Evolutionary conservation across 1,140 invertebrate species (phyloP), one percentile per base, ranked within the genome.

Genomic region (Platyscapa corneri): DNA sequence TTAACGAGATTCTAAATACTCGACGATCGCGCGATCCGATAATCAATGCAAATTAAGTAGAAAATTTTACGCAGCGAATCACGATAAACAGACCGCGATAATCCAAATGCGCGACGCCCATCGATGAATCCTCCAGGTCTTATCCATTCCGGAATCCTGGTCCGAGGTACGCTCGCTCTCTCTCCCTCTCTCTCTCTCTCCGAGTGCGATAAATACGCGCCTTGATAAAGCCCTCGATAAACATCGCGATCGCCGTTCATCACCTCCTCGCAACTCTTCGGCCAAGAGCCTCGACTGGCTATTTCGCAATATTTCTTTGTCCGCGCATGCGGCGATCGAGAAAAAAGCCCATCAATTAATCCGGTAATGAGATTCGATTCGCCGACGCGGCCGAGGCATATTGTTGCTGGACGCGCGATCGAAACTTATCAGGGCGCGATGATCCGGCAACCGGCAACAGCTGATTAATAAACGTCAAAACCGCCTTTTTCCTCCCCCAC

Each of bases 31-130:
- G 37, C 8, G n/a, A n/a, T 49, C 42, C 10, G 32, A 81, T 81
- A 81, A 32, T 70, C 32, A 67, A 81, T 81, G 64, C 39, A 81
- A 81, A 81, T 81, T 65, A 80, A 80, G 30, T n/a, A 49, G 27
- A 23, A 5, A 67, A 39, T 76, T 49, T 27, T 42, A 53, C 46
- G n/a, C 46, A n/a, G 12, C n/a, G 37, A 76, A 76, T 76, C 79
- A 20, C 27, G 60, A 80, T 80, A 64, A 80, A 34, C 53, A 60
- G 32, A 1, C 32, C 23, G 30, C 32, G 56, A 78, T 78, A 78
- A 78, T 64, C 76, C n/a, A 77, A 77, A 34, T 32, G 42, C 49
- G 18, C 53, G 76, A 78, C 76, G 76, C 60, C 78, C 60, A 67
- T 80, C 60, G 18, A 67, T 67, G 78, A 30, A 80, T 67, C 3